Conservation (phyloP, 2,888 invertebrate genomes). For the Tridacna gigas region DNA sequence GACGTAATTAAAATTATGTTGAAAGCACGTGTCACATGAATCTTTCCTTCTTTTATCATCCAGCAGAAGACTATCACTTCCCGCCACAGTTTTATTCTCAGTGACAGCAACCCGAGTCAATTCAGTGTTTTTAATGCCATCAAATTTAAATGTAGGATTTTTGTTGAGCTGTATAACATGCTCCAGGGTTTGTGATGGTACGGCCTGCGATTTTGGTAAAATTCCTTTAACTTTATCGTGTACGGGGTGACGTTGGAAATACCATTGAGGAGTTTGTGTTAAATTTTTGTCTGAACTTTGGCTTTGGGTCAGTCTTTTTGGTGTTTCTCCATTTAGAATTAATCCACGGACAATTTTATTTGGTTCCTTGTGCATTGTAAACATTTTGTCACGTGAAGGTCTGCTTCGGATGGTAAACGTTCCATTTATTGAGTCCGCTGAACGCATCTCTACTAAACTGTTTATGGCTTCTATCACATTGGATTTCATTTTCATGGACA, state of each 20-base stretch:
- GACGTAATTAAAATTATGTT: constrained; percentile 61
- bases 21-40: constrained; percentile 56
- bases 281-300: neutral
- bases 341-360: neutral
- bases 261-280: neutral
- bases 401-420: neutral
- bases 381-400: neutral
- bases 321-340: neutral
- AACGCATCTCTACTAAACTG: neutral
- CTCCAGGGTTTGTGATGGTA: neutral
- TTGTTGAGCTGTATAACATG: too few species aligned
- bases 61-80: neutral
- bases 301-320: neutral
- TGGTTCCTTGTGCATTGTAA: neutral
- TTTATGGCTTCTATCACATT: constrained; percentile 10
- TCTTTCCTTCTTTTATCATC: constrained; percentile 22
- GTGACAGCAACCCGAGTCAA: neutral
- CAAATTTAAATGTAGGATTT: neutral
- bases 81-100: neutral
- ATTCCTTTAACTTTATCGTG: neutral
- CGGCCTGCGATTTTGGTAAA: neutral
- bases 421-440: neutral
- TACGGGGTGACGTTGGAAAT: neutral
- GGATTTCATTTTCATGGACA: constrained; percentile 29
- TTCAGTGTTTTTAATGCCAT: neutral